phyloP scores from a whole-genome alignment of 2,797 vertebrate species.

The Pampus argenteus region DNA sequence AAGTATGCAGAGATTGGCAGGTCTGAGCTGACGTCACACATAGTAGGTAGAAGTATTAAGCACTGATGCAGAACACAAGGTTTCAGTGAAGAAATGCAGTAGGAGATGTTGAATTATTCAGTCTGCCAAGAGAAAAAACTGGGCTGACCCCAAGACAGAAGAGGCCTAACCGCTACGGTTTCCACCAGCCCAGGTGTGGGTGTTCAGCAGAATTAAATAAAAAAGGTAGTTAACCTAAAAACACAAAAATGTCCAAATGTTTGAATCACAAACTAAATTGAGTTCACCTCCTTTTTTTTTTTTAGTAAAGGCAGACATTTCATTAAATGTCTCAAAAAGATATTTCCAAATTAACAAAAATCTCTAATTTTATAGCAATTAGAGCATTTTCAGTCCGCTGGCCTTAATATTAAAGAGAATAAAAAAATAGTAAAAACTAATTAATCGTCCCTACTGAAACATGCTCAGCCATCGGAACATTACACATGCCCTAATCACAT shows the following conservation, averaged over 20 bases:
- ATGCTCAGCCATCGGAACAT: constrained; percentile 3
- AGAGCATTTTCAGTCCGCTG: neutral
- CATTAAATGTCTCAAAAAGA: no score
- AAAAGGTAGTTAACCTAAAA: neutral
- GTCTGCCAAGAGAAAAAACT: no score
- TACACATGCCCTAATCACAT: constrained; percentile 9
- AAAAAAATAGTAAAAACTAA: constrained; percentile 2
- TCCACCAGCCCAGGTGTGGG: neutral
- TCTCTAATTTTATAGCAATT: neutral
- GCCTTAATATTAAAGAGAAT: neutral
- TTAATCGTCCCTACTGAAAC: neutral
- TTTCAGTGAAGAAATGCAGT: neutral
- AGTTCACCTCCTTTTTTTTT: no score
- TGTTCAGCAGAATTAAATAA: neutral
- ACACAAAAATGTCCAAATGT: neutral
- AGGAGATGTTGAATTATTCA: no score
- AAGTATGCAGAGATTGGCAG: neutral
- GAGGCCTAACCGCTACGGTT: neutral
- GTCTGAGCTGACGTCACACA: neutral
- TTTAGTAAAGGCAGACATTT: no score
- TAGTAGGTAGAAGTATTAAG: constrained; percentile 9
- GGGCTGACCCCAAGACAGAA: neutral
- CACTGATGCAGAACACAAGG: constrained; percentile 23
- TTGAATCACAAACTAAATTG: neutral
- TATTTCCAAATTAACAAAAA: no score